Percentiles rank a stretch among this genome's conserved stretches.
Conservation (phyloP, 2,113 vertebrate species). For the Heterochromis multidens region DNA sequence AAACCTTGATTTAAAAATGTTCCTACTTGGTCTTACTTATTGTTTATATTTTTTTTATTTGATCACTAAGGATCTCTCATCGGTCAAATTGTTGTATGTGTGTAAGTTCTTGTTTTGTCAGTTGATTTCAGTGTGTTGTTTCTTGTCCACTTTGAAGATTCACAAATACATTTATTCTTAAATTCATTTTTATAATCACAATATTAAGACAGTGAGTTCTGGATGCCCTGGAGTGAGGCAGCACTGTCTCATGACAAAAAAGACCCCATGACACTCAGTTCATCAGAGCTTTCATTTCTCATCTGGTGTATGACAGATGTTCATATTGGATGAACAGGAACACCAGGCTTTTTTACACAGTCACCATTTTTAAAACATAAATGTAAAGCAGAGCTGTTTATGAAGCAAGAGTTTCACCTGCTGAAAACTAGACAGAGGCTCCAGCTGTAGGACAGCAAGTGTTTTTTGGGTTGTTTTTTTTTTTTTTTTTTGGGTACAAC, state of each 20-base stretch:
- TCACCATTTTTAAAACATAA: background rate
- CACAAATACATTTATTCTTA: conserved; percentile 38
- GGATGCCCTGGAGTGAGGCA: too few species aligned
- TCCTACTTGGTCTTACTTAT: background rate
- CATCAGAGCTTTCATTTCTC: too few species aligned
- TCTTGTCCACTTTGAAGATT: background rate
- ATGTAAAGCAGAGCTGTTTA: background rate
- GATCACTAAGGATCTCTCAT: background rate
- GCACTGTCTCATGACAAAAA: background rate
- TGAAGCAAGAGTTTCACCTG: background rate
- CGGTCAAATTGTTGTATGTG: background rate
- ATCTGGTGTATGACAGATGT: background rate
- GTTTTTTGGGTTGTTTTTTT: too few species aligned
- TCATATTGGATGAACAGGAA: background rate
- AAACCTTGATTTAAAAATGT: background rate
- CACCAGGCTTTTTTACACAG: background rate
- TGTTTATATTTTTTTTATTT: background rate
- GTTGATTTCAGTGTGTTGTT: background rate
- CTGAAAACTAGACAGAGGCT: background rate
- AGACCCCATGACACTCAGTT: too few species aligned
- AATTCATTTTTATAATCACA: background rate
- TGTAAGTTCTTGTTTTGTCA: background rate
- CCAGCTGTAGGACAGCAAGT: background rate
- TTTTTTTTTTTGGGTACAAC: too few species aligned
- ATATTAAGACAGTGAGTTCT: too few species aligned